Evolutionary conservation across 2,113 vertebrate species (phyloP).

Genomic region (Reinhardtius hippoglossoides): DNA sequence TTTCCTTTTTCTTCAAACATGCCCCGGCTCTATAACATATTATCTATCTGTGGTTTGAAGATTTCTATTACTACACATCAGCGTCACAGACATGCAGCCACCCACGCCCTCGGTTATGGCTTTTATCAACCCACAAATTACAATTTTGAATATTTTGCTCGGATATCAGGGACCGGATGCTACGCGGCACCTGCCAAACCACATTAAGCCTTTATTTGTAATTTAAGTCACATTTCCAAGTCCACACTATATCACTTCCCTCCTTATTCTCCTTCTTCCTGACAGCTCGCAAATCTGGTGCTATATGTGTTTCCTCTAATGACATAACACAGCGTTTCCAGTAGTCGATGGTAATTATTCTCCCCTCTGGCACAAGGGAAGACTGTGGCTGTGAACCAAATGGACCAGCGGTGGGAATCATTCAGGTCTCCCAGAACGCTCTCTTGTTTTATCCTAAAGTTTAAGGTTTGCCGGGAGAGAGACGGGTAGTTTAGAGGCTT

Average conservation of each 20-base stretch:
- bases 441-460: background rate
- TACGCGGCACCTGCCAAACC: background rate
- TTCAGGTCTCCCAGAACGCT: background rate
- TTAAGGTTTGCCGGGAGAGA: slow-evolving; percentile 4
- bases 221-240: slow-evolving; percentile 30
- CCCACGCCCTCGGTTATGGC: slow-evolving; percentile 18
- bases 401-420: slow-evolving; percentile 17
- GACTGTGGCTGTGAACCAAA: slow-evolving; percentile 30
- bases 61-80: slow-evolving; percentile 31
- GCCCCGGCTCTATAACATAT: slow-evolving; percentile 1
- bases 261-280: slow-evolving; percentile 27
- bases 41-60: background rate
- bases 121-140: slow-evolving; percentile 54
- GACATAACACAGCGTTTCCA: slow-evolving; percentile 30
- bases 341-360: slow-evolving; percentile 45
- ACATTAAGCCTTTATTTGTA: slow-evolving; percentile 28
- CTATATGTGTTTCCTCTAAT: slow-evolving; percentile 29
- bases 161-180: background rate
- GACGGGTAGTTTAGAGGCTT: slow-evolving; percentile 8
- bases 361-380: slow-evolving; percentile 10
- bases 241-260: slow-evolving; percentile 17
- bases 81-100: slow-evolving; percentile 25
- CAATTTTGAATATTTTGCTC: slow-evolving; percentile 49
- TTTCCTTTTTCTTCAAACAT: slow-evolving; percentile 5
- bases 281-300: slow-evolving; percentile 35